Evolutionary conservation across 2,888 invertebrate genomes (phyloP), one percentile per base, ranked within the genome.

Genomic region (Leptinotarsa haldemani): DNA sequence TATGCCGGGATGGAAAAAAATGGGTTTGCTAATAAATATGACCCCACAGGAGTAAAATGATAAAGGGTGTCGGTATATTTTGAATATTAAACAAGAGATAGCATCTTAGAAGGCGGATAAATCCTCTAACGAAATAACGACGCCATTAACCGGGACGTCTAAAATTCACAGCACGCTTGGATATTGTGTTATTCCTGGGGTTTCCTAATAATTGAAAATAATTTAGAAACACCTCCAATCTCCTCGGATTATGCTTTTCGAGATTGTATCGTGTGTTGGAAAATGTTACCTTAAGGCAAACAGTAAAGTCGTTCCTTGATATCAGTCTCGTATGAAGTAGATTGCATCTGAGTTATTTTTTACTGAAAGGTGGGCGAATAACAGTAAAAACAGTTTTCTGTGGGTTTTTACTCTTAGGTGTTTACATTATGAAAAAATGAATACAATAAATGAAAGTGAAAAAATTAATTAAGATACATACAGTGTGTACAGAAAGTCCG

Each of bases 141-240:
- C 18, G 56, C 56, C 13, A 56, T 18, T 56, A 56, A 52, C 20
- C 56, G 13, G 4, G 20, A 20, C 9, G 56, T 22, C 18, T 56
- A 22, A 56, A 56, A 56, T 56, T 56, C 56, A 56, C 20, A 56
- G 20, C 56, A 56, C 56, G 56, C 20, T 22, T 22, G 18, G 56
- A 56, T 56, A 56, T 50, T 50, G 20, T 20, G 53, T 9, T 20
- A 56, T 56, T 56, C 56, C 56, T 20, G 7, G 20, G 56, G 56
- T 56, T 56, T 56, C 18, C 9, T 56, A 9, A 53, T 53, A 53
- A 56, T 56, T 20, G 52, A 56, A 56, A 56, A 56, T 20, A 22
- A 56, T 56, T 56, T 20, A 56, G 56, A 56, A 56, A 18, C 56
- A 56, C 18, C 56, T 20, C 56, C 12, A 20, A 18, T 18, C 9